Base-by-base conservation (phyloP, 2,888 invertebrate species). In the Plagodis dolabraria region DNA sequence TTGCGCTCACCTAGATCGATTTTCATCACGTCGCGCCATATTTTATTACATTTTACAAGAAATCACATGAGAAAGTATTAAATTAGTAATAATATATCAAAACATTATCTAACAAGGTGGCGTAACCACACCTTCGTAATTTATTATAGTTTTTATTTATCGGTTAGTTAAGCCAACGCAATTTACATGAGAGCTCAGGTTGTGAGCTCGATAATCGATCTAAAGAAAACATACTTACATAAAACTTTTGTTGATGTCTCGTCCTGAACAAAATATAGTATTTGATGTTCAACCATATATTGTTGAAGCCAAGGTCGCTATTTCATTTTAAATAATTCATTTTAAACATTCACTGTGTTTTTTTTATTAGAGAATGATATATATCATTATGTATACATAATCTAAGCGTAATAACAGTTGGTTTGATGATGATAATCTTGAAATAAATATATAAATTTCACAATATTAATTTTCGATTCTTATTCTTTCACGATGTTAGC, bases 91-190 rank as follows among this genome's bases (percentile, higher is more conserved):
- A 54, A 53, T 58, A 68, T 67, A 38, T 48, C 51, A 59, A 73
- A 68, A 9, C 7, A 12, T 42, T 42, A 33, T 44, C 35, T 44
- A 51, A 51, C 44, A 42, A 33, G 34, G 33, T 11, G 54, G 52
- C 63, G 53, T 40, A 51, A 65, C 62, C 66, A 74, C 36, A 34
- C 22, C 35, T 48, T 38, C 73, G 78, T 73, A 75, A 4, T 77
- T 75, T 75, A 22, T 22, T 22, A 22, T 22, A 22, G 22, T 22
- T 79, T 38, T 9, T 7, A 8, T 82, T 75, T 77, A 80, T 76
- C 60, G 57, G 69, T 71, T 80, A 77, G 76, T 81, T 70, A 70
- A 85, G 58, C 36, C 66, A 64, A 5, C 66, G 53, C 44, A 53
- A 12, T 33, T 40, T 48, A 11, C 11, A 33, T 11, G 38, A 5